Evolutionary conservation across 37 sponge, comb jelly and placozoan genomes (phyloP), one percentile per base, ranked within the genome.

Genomic region (Ianthella basta): DNA sequence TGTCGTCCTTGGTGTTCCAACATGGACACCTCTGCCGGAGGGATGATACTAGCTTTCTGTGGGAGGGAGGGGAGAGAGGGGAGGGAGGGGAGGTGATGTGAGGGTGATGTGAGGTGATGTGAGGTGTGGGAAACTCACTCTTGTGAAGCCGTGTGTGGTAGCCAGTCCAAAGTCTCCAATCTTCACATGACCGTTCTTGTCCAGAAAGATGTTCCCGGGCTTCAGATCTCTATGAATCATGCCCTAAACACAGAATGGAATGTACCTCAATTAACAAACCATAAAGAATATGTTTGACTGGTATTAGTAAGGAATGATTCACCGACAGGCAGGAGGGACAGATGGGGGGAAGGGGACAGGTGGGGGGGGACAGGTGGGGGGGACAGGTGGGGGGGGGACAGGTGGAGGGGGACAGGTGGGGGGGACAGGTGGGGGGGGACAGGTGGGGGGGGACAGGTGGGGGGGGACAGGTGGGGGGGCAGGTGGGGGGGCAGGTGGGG

Each of bases 141-240:
- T 83, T 16, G 80, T 83, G 61, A 86, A 82, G 54, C 84, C 90
- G 87, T 87, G 70, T 1, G 91, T 83, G 19, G 88, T 91, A 12
- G 99, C 99, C 63, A 99, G 87, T 19, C 99, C 99, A 92, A 99
- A 99, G 86, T 99, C 99, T 53, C 99, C 99, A 54, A 99, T 95
- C 80, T 99, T 99, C 37, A 91, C 87, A 55, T 91, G 89, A 41
- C 91, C 91, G 19, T 95, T 88, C 0, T 94, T 90, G 85, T 95
- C 94, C 65, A 99, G 88, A 64, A 99, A 99, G 0, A 99, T 90
- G 65, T 99, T 99, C 15, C 89, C 97, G 21, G 99, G 99, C 84
- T 99, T 98, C 54, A 98, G 72, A 80, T 98, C 98, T 50, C 98
- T 73, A 68, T 98, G 98, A 37, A 95, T 93, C 83, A 96, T 90